These are phyloP conservation scores for Petrocephalus sullivani DNA, from an alignment of 2,797 vertebrate species.

Conservation along the genomic window DNA sequence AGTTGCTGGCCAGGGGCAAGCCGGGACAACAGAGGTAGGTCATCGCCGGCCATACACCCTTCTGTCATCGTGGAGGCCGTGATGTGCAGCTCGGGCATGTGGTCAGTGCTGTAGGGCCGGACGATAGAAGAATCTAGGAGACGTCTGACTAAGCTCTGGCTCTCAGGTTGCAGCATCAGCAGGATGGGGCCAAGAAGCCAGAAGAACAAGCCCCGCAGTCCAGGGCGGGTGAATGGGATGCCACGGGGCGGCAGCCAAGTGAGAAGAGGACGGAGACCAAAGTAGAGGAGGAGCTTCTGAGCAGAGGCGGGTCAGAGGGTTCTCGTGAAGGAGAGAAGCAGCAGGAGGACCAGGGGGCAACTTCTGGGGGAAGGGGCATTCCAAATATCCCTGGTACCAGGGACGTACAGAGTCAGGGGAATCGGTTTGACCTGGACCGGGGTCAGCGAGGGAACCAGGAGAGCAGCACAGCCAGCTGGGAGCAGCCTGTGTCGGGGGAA, in stretches of 20 bases:
- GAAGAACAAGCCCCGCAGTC: constrained; percentile 37
- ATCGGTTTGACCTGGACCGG: neutral
- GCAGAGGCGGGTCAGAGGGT: neutral
- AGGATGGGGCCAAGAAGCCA: neutral
- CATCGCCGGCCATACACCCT: constrained; percentile 47
- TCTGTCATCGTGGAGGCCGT: neutral
- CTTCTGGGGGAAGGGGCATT: neutral
- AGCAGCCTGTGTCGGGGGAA: constrained; percentile 18
- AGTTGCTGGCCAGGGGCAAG: constrained; percentile 47
- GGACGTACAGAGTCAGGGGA: neutral
- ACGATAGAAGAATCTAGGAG: neutral
- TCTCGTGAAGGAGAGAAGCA: neutral
- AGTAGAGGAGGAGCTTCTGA: neutral
- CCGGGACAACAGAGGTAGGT: constrained; percentile 67
- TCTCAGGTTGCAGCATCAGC: neutral
- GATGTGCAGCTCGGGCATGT: neutral
- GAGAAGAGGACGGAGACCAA: neutral
- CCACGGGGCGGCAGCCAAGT: neutral
- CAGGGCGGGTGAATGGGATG: constrained; percentile 55
- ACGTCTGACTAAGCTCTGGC: neutral
- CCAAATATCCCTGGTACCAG: neutral
- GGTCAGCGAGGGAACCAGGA: constrained; percentile 27
- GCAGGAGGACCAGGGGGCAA: neutral
- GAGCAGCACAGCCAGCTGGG: constrained; percentile 33
- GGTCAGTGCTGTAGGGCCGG: neutral